Percentiles rank a stretch among this genome's conserved stretches.
These are phyloP conservation scores for Drosophila basisetae DNA, from an alignment of 2,888 invertebrate genomes.

Conservation along the genomic window DNA sequence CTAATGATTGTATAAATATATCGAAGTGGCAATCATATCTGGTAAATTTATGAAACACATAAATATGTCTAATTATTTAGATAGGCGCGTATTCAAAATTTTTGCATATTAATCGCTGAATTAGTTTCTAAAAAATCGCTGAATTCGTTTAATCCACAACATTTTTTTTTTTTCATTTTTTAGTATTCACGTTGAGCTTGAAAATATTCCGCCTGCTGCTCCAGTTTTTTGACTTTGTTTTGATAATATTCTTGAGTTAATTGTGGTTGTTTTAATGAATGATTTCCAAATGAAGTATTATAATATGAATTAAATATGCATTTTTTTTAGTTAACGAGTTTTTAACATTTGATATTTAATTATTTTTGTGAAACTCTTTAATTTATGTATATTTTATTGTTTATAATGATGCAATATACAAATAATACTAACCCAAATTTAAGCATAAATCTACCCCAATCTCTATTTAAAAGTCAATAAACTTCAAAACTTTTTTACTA, in stretches of 20 bases:
- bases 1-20: constrained; percentile 34
- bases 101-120: constrained; percentile 24
- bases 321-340: neutral
- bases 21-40: constrained; percentile 61
- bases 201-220: constrained; percentile 3
- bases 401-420: too few relatives aligned
- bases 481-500: neutral
- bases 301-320: neutral
- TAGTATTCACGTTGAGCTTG: neutral
- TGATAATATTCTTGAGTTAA: constrained; percentile 1
- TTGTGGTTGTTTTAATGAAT: neutral
- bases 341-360: neutral
- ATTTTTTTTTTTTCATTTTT: neutral
- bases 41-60: constrained; percentile 70
- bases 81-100: constrained; percentile 35
- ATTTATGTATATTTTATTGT: neutral
- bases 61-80: constrained; percentile 80
- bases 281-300: neutral
- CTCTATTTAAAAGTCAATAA: neutral
- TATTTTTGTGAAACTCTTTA: neutral
- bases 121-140: neutral
- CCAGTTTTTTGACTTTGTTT: neutral
- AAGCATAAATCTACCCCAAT: neutral
- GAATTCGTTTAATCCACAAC: neutral
- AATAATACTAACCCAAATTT: neutral